Evolutionary conservation across 1,140 invertebrate species (phyloP).

Genomic region (Drosophila saltans): DNA sequence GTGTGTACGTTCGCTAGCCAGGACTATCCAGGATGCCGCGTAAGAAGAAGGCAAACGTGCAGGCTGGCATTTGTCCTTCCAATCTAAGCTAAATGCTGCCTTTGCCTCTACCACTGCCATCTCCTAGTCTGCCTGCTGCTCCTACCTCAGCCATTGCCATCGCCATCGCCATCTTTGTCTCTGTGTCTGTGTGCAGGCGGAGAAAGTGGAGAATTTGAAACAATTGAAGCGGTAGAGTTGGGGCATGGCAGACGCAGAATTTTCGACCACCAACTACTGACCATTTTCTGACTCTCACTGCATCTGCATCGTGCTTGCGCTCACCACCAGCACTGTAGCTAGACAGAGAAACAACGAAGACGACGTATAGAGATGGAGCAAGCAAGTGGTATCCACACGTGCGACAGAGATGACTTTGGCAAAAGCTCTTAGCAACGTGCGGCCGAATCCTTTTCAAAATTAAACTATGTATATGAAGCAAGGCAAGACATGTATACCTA

Average conservation of each 20-base stretch:
- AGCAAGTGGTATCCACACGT: conserved; percentile 30
- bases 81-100: conserved; percentile 78
- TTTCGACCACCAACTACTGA: conserved; percentile 80
- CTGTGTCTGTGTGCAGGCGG: conserved; percentile 11
- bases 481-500: conserved; percentile 42
- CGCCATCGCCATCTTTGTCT: background rate
- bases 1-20: conserved; percentile 30
- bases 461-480: conserved; percentile 75
- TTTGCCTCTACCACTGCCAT: conserved; percentile 34
- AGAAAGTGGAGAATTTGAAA: conserved; percentile 77
- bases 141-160: conserved; percentile 38
- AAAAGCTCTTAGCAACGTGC: conserved; percentile 73
- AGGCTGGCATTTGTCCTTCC: conserved; percentile 76
- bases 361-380: conserved; percentile 18
- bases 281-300: conserved; percentile 70
- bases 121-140: conserved; percentile 19
- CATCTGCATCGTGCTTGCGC: conserved; percentile 53
- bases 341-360: conserved; percentile 34
- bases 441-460: conserved; percentile 79
- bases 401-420: conserved; percentile 54
- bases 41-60: conserved; percentile 76
- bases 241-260: conserved; percentile 69
- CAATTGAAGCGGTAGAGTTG: conserved; percentile 69
- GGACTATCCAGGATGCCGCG: conserved; percentile 66
- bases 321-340: conserved; percentile 46